Conservation (phyloP, 2,888 invertebrate species). For the Zhuqinia jingwanae region DNA sequence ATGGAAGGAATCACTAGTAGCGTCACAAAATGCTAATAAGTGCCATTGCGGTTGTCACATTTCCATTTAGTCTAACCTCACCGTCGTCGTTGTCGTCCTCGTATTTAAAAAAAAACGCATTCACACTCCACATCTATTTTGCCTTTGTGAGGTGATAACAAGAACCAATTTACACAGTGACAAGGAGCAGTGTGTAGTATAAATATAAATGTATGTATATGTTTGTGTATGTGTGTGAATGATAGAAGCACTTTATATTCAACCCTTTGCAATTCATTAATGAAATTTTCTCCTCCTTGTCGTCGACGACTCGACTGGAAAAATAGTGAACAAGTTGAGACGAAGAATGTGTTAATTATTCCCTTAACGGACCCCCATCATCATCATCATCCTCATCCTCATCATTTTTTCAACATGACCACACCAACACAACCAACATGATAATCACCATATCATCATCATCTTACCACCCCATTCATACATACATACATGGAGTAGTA, state of each 20-base stretch:
- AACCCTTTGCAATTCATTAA: conserved; percentile 78
- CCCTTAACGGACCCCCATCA: conserved; percentile 64
- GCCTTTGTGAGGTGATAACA: too few species aligned
- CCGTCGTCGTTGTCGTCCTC: not conserved
- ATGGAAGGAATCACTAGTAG: too few species aligned
- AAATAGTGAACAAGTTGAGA: not conserved
- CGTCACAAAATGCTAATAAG: too few species aligned
- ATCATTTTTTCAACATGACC: conserved; percentile 44
- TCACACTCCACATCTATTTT: too few species aligned
- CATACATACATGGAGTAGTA: too few species aligned
- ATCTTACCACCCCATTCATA: not conserved
- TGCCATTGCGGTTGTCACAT: too few species aligned
- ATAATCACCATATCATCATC: conserved; percentile 38
- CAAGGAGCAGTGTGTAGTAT: too few species aligned
- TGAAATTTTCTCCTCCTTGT: conserved; percentile 78
- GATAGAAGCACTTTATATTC: conserved; percentile 76
- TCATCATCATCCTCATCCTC: conserved; percentile 60
- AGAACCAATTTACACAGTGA: too few species aligned
- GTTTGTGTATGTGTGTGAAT: not conserved
- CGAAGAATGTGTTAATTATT: conserved; percentile 78
- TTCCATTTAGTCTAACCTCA: not conserved
- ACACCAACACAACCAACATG: conserved; percentile 66
- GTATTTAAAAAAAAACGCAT: not conserved
- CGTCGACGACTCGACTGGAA: not conserved
- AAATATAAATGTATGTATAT: too few species aligned